Base-by-base conservation (phyloP, 2,113 vertebrate genomes). In the Abramis brama region DNA sequence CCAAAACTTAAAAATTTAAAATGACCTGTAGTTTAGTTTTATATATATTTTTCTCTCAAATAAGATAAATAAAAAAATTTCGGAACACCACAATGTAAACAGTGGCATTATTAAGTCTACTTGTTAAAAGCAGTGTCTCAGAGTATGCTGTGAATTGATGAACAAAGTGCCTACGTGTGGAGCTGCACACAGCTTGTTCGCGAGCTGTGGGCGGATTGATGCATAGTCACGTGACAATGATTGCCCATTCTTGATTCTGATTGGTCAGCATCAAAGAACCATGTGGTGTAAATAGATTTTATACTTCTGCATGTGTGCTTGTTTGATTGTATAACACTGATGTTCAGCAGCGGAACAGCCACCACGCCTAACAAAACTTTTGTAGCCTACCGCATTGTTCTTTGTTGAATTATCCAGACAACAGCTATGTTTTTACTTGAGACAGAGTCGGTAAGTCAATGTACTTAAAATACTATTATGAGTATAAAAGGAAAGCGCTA, bases 391-490 rank as follows among this genome's bases (percentile, higher is more conserved):
- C 71, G 68, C 33, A 12, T 71, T 21, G 9, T 62, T 70, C 15
- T 43, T 36, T 12, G 23, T 6, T 25, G 17, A 66, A 25, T 55
- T 30, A 33, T n/a, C 36, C 30, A 33, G 10, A 76, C 30, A 23
- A 45, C 71, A 33, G 39, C 8, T 50, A 90, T 90, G 90, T 78
- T 90, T 86, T 27, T 90, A 30, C 87, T 90, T 4, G 90, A 89
- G 21, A 23, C 85, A 21, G 88, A 87, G 30, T 83, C 88, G 85
- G 85, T 86, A 66, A 76, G 79, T 68, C 12, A 59, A 57, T 71
- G 73, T 11, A 45, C 12, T 30, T 21, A 0, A 21, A 5, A 19
- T 12, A 21, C 15, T 45, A 33, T 64, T 80, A 4, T 30, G 5
- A 4, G 21, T 11, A 17, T 50, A 5, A 9, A 59, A 62, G n/a